Conservation (phyloP, 2,888 invertebrate species). For the Pyrgus malvae region DNA sequence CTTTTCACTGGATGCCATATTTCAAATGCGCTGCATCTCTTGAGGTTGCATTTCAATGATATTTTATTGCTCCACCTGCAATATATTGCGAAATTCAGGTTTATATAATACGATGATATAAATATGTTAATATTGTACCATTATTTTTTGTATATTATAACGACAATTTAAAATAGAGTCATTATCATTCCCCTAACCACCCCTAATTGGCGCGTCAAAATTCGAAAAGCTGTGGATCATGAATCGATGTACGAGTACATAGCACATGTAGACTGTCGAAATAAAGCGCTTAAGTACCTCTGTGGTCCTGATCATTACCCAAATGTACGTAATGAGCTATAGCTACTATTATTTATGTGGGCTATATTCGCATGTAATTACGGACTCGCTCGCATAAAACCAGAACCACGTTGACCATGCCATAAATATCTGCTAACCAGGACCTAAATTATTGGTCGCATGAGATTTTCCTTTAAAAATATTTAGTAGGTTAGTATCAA, state of each 20-base stretch:
- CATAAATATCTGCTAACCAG: slow-evolving; percentile 64
- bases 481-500: slow-evolving; percentile 9
- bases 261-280: slow-evolving; percentile 25
- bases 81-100: too few species aligned
- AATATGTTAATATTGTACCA: too few species aligned
- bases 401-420: slow-evolving; percentile 58
- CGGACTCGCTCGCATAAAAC: slow-evolving; percentile 55
- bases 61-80: too few species aligned
- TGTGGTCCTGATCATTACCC: slow-evolving; percentile 38
- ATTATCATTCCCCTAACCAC: slow-evolving; percentile 22
- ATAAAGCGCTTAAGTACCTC: slow-evolving; percentile 37
- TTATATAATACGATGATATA: too few species aligned
- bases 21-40: slow-evolving; percentile 4
- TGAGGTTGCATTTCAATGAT: slow-evolving; percentile 20
- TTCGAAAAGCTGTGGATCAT: slow-evolving; percentile 21
- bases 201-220: slow-evolving; percentile 15
- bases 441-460: slow-evolving; percentile 61
- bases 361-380: slow-evolving; percentile 46
- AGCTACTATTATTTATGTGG: slow-evolving; percentile 32
- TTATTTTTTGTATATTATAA: too few species aligned
- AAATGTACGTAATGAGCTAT: slow-evolving; percentile 40
- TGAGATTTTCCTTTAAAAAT: slow-evolving; percentile 46
- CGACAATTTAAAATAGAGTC: not conserved
- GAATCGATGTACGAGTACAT: slow-evolving; percentile 23
- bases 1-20: slow-evolving; percentile 18